Base-by-base conservation (phyloP, 2,888 invertebrate species). In the Acanthoscelides obtectus region DNA sequence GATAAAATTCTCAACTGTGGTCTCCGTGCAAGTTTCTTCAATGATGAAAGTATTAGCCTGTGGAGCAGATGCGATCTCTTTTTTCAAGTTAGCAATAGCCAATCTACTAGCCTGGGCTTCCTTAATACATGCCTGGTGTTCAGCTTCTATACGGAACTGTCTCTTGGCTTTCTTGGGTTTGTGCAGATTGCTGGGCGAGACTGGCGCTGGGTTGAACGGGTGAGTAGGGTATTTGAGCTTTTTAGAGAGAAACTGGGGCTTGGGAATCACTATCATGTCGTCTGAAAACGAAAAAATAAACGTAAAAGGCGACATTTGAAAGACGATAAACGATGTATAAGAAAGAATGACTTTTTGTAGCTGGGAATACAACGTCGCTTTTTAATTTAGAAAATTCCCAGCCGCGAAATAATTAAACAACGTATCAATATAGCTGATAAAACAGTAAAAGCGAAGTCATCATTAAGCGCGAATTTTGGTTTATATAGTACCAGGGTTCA, bases 71-170 rank as follows among this genome's bases (percentile, higher is more conserved):
- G 84, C 84, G 71, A 87, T 81, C 75, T 86, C 86, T 77, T 86
- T 86, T 73, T 86, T 85, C 66, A 87, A 77, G 73, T 83, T 84
- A 73, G 86, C 86, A 69, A 87, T 77, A 67, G 86, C 86, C 75
- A 85, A 76, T n/a, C 85, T 77, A 75, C 86, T 86, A 0, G 86
- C 86, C 65, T 85, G 83, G 2, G 86, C 86, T 77, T 86, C 86
- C 78, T 86, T 85, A 0, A 84, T 81, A 71, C 84, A 85, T 4
- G 84, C 85, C 72, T 83, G 84, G 68, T 75, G 76, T 72, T 85
- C 85, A 2, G 84, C 85, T 77, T 85, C 84, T 0, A 80, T 76
- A 68, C 81, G 77, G 69, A 83, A 80, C 72, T 81, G 82, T 12
- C 81, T 77, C 70, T 84, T 84, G n/a, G 80, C 75, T 75, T 81